phyloP scores from a whole-genome alignment of 2,888 invertebrate genomes.

The Acleris holmiana region DNA sequence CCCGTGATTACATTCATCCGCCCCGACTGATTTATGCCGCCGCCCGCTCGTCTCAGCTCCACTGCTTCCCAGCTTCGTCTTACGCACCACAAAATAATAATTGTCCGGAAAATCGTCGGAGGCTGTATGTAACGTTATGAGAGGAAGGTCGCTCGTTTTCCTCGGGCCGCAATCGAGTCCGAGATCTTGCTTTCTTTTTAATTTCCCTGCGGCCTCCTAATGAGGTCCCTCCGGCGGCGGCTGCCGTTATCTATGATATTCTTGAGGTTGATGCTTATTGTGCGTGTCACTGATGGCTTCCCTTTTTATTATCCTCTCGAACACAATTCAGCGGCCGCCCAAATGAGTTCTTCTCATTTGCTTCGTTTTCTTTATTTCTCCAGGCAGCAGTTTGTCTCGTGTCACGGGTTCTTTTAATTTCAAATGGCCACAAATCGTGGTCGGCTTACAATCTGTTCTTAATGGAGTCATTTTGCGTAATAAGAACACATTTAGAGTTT shows the following conservation, averaged over 20 bases:
- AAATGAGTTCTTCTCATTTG: constrained; percentile 83
- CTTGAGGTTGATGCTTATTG: constrained; percentile 85
- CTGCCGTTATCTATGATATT: constrained; percentile 84
- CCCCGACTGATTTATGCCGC: constrained; percentile 69
- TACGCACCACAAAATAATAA: constrained; percentile 85
- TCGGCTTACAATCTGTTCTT: constrained; percentile 53
- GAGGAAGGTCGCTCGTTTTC: constrained; percentile 79
- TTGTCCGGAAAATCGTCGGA: constrained; percentile 82
- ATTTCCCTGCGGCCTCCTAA: constrained; percentile 85
- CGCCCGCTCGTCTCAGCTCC: constrained; percentile 55
- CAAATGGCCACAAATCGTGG: constrained; percentile 61
- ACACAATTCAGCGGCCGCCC: constrained; percentile 82
- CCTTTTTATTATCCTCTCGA: constrained; percentile 84
- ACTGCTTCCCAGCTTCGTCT: constrained; percentile 74
- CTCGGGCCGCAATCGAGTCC: constrained; percentile 81
- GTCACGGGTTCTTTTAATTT: constrained; percentile 77
- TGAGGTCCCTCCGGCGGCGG: constrained; percentile 78
- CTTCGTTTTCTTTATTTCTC: constrained; percentile 83
- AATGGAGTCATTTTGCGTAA: constrained; percentile 52
- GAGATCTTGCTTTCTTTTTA: constrained; percentile 84
- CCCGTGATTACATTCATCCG: constrained; percentile 71
- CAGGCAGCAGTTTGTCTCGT: constrained; percentile 80
- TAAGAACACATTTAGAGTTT: constrained; percentile 34
- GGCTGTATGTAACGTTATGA: constrained; percentile 85
- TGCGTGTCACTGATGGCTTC: constrained; percentile 85